Evolutionary conservation across 2,888 invertebrate species (phyloP), one percentile per base, ranked within the genome.

Genomic region (Pycnomerus fuliginosus): DNA sequence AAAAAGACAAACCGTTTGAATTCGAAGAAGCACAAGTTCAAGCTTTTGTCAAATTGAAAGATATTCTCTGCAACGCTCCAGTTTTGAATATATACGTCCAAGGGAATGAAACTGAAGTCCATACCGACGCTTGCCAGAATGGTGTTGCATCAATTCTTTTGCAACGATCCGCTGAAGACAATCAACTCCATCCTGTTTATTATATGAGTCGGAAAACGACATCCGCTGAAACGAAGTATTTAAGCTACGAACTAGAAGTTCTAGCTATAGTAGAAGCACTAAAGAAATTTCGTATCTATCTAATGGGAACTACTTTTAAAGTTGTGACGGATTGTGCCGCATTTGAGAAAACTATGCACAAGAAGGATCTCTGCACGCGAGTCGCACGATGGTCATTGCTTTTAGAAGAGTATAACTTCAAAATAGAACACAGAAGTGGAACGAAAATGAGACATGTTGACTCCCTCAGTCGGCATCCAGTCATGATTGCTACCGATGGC

Each of bases 191-290:
- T 28, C 58, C 58, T 10, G 47, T 62, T 2, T 55, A 50, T 27
- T 58, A 43, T 28, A 50, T 56, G 39, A 61, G 58, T 27, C 43
- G 47, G 22, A 62, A 61, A 34, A 60, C 58, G 14, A 31, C 31
- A 16, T 2, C 14, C 2, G 55, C 62, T 3, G 61, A 68, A 48
- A 48, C 53, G 20, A 60, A 57, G 35, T 67, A 63, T 29, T 34
- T 41, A 10, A 62, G 64, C 16, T 69, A 68, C 38, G 65, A 69
- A 25, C 40, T 70, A 2, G 67, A 70, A 53, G 62, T 65, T 2
- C 38, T 69, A 3, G 67, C 64, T 0, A 50, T 69, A 3, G 54
- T 68, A 4, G 42, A 61, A 50, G 58, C 67, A 1, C 29, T 68
- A 1, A 62, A 65, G 17, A 66, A 63, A 33, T 68, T 67, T 48